Percentiles rank a stretch among this genome's conserved stretches.
Conservation (phyloP, 1,140 invertebrate genomes). For the Leptopilina clavipes region DNA sequence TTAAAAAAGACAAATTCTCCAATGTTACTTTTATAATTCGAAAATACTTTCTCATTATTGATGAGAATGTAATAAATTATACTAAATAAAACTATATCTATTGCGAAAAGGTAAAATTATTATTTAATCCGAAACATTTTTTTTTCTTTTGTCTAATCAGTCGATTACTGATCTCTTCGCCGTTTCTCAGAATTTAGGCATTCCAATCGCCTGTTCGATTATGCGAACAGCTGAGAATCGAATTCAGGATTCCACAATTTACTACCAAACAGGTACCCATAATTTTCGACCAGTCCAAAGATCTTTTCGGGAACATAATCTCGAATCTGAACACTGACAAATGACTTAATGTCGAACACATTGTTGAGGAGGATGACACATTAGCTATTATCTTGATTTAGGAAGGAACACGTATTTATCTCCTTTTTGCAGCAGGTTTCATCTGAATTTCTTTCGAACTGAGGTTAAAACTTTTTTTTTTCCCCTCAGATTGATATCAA, state of each 20-base stretch:
- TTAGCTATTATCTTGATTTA: conserved; percentile 35
- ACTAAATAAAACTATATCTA: too few species aligned
- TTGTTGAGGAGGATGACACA: conserved; percentile 26
- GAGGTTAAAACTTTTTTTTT: not conserved
- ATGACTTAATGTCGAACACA: conserved; percentile 34
- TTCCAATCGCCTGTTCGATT: conserved; percentile 37
- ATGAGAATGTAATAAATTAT: too few species aligned
- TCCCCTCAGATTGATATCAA: conserved; percentile 19
- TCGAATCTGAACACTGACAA: conserved; percentile 29
- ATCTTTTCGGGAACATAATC: conserved; percentile 29
- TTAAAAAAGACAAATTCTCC: too few species aligned
- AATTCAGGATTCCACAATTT: conserved; percentile 31
- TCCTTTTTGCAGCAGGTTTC: conserved; percentile 30
- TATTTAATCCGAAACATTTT: too few species aligned
- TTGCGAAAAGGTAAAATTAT: too few species aligned
- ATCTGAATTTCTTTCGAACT: conserved; percentile 7
- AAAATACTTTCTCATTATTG: too few species aligned
- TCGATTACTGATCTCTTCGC: conserved; percentile 40
- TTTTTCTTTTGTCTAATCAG: too few species aligned
- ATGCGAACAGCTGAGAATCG: conserved; percentile 28
- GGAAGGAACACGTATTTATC: conserved; percentile 30
- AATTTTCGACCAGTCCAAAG: conserved; percentile 26
- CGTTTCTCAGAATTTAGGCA: conserved; percentile 40
- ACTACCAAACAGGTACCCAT: conserved; percentile 7
- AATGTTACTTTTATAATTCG: too few species aligned